phyloP scores from a whole-genome alignment of 2,113 vertebrate genomes.

The Enhydra lutris region DNA sequence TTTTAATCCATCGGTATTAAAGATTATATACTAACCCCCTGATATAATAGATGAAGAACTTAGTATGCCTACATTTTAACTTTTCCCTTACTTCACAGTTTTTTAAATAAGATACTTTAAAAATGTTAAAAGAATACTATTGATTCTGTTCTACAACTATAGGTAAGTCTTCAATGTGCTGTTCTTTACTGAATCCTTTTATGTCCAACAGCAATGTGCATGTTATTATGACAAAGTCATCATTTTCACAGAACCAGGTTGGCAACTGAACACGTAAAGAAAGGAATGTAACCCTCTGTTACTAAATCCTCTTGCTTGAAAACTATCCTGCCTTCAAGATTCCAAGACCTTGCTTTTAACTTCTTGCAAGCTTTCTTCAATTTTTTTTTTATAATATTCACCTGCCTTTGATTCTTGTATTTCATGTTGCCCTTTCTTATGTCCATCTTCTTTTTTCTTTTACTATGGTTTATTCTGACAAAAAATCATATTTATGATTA shows the following conservation, averaged over 20 bases:
- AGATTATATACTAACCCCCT: neutral
- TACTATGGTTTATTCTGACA: neutral
- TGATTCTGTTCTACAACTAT: neutral
- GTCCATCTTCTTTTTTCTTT: neutral
- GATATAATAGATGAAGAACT: neutral
- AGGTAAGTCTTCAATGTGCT: neutral
- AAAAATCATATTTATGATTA: slow-evolving; percentile 6
- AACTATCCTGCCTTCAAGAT: neutral
- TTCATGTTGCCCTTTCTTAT: neutral
- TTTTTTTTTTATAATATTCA: neutral
- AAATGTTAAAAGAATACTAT: neutral
- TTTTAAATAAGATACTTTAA: neutral
- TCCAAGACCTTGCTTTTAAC: neutral
- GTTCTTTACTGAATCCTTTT: neutral
- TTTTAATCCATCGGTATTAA: neutral
- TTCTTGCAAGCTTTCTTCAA: neutral
- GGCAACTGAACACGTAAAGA: neutral
- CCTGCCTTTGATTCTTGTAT: neutral
- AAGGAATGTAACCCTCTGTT: neutral
- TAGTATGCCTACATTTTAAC: neutral
- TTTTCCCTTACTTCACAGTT: neutral
- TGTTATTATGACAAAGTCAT: neutral
- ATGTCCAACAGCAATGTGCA: neutral
- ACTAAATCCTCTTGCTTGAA: neutral
- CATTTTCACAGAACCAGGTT: neutral